Percentiles rank a stretch among this genome's conserved stretches.
phyloP scores from a whole-genome alignment of 2,888 invertebrate species.

The Troides aeacus region DNA sequence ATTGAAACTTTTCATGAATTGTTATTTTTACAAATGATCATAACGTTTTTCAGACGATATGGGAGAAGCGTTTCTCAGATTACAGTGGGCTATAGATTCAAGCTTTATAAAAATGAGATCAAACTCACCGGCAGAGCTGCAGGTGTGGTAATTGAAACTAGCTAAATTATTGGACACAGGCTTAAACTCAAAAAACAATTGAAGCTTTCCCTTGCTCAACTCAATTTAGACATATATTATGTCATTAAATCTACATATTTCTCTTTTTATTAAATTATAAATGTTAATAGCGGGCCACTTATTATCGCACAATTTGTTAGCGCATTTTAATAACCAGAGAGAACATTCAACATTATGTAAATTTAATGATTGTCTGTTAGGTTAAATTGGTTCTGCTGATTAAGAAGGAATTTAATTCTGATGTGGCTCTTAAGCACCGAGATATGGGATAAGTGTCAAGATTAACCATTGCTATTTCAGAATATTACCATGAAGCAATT shows the following conservation, averaged over 20 bases:
- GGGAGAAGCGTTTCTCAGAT: constrained; percentile 69
- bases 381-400: neutral
- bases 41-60: constrained; percentile 44
- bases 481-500: constrained; percentile 74
- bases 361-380: neutral
- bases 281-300: too few species aligned
- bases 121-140: constrained; percentile 4
- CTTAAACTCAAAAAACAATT: too few species aligned
- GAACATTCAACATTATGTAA: neutral
- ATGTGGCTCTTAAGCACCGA: neutral
- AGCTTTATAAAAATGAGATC: constrained; percentile 30
- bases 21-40: neutral
- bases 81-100: constrained; percentile 32
- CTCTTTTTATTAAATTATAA: too few species aligned
- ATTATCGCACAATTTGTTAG: too few species aligned
- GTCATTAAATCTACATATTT: too few species aligned
- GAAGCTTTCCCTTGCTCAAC: too few species aligned
- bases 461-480: constrained; percentile 39
- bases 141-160: constrained; percentile 7
- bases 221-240: too few species aligned
- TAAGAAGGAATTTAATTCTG: neutral
- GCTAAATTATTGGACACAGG: neutral
- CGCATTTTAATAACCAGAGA: neutral
- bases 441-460: neutral
- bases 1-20: neutral